Base-by-base conservation (phyloP, 2,797 vertebrate genomes). In the Moxostoma hubbsi region DNA sequence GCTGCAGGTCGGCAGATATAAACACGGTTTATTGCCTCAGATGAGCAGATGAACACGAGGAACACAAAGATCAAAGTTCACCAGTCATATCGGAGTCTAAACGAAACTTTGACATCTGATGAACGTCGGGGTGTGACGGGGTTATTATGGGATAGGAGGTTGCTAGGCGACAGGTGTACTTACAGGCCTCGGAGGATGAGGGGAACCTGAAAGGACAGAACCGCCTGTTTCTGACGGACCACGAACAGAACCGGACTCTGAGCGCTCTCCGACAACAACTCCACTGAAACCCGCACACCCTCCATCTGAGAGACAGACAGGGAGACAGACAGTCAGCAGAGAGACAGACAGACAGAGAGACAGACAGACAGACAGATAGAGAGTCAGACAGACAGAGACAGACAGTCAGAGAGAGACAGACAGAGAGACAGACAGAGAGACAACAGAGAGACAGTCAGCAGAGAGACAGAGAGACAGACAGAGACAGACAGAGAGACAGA, bases 141-240 rank as follows among this genome's bases (percentile, higher is more conserved):
- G 9, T 63, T 63, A 24, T 24, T 24, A 46, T 53, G 51, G 67
- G 36, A 46, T 16, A 9, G 66, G 45, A 11, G 62, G 15, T 49
- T 61, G 11, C 15, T 7, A 47, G 57, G 68, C 10, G 55, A 47
- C 51, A n/a, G 16, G 10, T 12, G 1, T 90, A 98, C 98, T 98
- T 91, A 99, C 97, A 97, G 93, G 55, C 97, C 98, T 86, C 97
- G 93, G 1, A 99, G 95, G 87, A 98, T 96, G 83, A 99, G 95
- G 0, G 98, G 98, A 88, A 98, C 94, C 90, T 99, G 98, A 86
- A 99, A 99, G 43, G 97, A 99, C 79, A 99, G 92, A 68, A 99
- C 97, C 0, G 95, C 97, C 83, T 98, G 96, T 89, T 98, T 96
- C 93, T 99, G 98, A 65, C 97, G 88, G 46, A 99, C 94, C 81